Evolutionary conservation across 2,113 vertebrate genomes (phyloP).

Genomic region (Cyrtonyx montezumae): DNA sequence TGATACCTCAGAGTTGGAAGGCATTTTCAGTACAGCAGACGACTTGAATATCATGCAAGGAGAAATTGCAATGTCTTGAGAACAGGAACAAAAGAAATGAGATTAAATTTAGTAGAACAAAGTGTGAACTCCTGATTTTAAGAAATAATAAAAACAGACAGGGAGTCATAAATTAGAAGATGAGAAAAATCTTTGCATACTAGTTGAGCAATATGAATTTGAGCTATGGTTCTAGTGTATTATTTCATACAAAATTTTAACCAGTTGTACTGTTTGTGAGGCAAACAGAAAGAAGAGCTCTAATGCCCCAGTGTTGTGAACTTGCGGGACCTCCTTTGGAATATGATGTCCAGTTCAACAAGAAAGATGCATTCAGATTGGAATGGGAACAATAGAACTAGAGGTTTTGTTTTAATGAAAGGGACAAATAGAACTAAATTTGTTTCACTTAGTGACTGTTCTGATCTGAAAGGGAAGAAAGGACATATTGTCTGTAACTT

Average conservation of each 20-base stretch:
- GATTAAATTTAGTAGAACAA: neutral
- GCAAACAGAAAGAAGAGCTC: neutral
- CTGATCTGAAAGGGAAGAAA: neutral
- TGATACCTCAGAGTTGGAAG: constrained; percentile 13
- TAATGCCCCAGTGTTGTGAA: neutral
- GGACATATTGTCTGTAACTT: neutral
- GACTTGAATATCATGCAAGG: neutral
- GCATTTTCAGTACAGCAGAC: neutral
- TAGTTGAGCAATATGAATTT: neutral
- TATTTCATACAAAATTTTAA: neutral
- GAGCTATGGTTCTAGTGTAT: neutral
- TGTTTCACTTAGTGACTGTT: neutral
- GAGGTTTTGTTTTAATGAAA: neutral
- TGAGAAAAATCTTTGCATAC: neutral
- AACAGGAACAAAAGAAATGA: neutral
- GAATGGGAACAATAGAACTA: neutral
- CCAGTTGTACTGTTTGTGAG: neutral
- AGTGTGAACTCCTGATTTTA: neutral
- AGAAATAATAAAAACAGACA: neutral
- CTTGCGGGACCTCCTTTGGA: neutral
- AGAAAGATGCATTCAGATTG: neutral
- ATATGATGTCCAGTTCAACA: neutral
- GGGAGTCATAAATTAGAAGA: neutral
- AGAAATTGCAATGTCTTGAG: neutral
- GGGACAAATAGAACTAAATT: neutral